phyloP scores from a whole-genome alignment of 2,888 invertebrate genomes.

The Scrobipalpa atriplicella region DNA sequence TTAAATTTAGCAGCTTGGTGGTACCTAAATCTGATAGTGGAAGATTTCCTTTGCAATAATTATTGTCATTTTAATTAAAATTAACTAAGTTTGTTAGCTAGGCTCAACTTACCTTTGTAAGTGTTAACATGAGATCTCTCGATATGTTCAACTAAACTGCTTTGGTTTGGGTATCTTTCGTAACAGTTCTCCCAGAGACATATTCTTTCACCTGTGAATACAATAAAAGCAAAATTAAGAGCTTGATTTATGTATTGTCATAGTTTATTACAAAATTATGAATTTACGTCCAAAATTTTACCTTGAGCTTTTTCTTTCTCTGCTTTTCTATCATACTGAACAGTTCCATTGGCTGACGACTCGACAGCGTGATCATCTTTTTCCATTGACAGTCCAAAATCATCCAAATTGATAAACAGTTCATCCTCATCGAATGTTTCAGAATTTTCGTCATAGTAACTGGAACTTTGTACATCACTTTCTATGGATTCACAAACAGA shows the following conservation, averaged over 20 bases:
- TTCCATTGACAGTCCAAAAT: slow-evolving; percentile 69
- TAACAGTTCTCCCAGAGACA: slow-evolving; percentile 96
- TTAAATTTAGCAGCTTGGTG: too few species aligned
- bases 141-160: slow-evolving; percentile 90
- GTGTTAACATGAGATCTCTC: slow-evolving; percentile 94
- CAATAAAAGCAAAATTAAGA: background rate
- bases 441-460: slow-evolving; percentile 73
- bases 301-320: slow-evolving; percentile 68
- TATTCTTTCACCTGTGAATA: slow-evolving; percentile 63
- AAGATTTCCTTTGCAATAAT: too few species aligned
- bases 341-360: background rate
- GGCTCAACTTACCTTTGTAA: slow-evolving; percentile 84
- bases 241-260: background rate
- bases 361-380: slow-evolving; percentile 52
- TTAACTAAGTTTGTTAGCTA: too few species aligned
- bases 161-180: slow-evolving; percentile 90
- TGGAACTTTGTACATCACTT: slow-evolving; percentile 71
- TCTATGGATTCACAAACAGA: slow-evolving; percentile 74
- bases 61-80: too few species aligned
- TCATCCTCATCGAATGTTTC: slow-evolving; percentile 75
- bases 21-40: too few species aligned
- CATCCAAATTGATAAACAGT: slow-evolving; percentile 74
- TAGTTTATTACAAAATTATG: too few species aligned
- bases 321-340: slow-evolving; percentile 46
- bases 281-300: slow-evolving; percentile 40